These are phyloP conservation scores for Hedya salicella DNA, from an alignment of 2,888 invertebrate genomes.

Conservation along the genomic window DNA sequence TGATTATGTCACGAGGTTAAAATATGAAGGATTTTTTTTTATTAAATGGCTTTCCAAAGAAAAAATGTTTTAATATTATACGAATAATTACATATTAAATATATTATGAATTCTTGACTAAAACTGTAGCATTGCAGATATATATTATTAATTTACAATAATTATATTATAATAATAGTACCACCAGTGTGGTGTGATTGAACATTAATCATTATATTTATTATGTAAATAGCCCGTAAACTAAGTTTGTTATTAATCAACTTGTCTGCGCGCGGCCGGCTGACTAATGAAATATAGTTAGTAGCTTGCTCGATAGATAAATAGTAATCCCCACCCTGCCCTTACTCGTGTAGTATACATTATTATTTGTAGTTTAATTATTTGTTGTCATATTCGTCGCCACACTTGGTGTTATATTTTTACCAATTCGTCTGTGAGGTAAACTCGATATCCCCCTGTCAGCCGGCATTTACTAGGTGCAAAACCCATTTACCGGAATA, in stretches of 20 bases:
- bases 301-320: slow-evolving; percentile 9
- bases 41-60: too few relatives aligned
- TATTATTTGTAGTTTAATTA: background rate
- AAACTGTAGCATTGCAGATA: background rate
- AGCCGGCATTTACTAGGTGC: too few relatives aligned
- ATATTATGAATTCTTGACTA: background rate
- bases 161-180: background rate
- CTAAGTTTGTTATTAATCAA: slow-evolving; percentile 13
- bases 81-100: too few relatives aligned
- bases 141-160: background rate
- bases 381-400: too few relatives aligned
- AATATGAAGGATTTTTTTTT: too few relatives aligned
- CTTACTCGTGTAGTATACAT: background rate
- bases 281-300: slow-evolving; percentile 13
- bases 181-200: background rate
- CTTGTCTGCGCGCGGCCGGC: slow-evolving; percentile 1
- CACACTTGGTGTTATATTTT: too few relatives aligned
- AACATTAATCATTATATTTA: slow-evolving; percentile 6
- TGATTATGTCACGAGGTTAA: too few relatives aligned
- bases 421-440: too few relatives aligned
- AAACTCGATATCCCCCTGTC: too few relatives aligned
- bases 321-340: background rate
- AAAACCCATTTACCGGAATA: too few relatives aligned
- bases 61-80: too few relatives aligned
- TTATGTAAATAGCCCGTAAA: slow-evolving; percentile 5